These are phyloP conservation scores for Lordiphosa stackelbergi DNA, from an alignment of 1,140 invertebrate genomes.

Conservation along the genomic window DNA sequence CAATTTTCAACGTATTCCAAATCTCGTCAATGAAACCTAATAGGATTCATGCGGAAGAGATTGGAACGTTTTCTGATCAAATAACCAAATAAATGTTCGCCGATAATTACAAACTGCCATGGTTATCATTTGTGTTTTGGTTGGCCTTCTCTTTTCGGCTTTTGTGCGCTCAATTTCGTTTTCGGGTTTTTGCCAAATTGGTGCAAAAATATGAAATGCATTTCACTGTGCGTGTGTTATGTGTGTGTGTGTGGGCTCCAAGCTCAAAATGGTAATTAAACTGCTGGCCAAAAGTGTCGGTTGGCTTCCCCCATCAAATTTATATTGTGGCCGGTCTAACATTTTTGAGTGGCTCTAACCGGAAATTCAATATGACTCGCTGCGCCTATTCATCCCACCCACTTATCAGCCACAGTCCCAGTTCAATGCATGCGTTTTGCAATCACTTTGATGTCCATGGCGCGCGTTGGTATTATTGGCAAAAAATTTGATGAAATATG, in stretches of 20 bases:
- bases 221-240: conserved; percentile 21
- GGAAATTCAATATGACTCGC: conserved; percentile 11
- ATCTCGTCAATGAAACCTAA: too few species aligned
- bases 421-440: conserved; percentile 48
- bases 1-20: too few species aligned
- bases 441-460: conserved; percentile 43
- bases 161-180: conserved; percentile 42
- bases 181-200: conserved; percentile 46
- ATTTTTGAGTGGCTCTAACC: conserved; percentile 32
- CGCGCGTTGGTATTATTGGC: background rate
- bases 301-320: conserved; percentile 26
- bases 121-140: conserved; percentile 6
- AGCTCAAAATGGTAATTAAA: conserved; percentile 64
- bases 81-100: conserved; percentile 40
- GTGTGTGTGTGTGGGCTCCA: background rate
- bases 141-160: conserved; percentile 5
- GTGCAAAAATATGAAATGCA: conserved; percentile 57
- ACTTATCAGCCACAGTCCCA: background rate
- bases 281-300: conserved; percentile 55
- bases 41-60: background rate
- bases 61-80: conserved; percentile 1
- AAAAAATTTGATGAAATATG: conserved; percentile 39
- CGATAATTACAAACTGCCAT: conserved; percentile 48
- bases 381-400: background rate
- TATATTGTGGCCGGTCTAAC: conserved; percentile 40